These are phyloP conservation scores for Enteromius argenteus DNA, from an alignment of 2,797 vertebrate genomes.

Conservation along the genomic window DNA sequence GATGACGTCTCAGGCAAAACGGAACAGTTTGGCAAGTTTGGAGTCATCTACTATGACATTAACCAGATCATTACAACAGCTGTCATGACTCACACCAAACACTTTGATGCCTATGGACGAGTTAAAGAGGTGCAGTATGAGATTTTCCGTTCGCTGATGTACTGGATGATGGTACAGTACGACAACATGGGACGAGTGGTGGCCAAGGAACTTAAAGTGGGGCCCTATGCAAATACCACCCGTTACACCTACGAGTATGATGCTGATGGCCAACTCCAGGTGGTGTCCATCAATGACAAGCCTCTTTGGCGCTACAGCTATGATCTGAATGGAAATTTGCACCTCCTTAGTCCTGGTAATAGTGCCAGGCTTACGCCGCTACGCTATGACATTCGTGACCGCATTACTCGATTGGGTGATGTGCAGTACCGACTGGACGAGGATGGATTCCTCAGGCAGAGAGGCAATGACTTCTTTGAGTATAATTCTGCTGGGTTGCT, in stretches of 20 bases:
- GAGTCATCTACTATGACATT: conserved; percentile 98
- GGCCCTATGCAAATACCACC: conserved; percentile 97
- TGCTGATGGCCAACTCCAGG: conserved; percentile 92
- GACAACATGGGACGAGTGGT: conserved; percentile 98
- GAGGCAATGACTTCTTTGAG: conserved; percentile 93
- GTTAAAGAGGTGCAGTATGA: conserved; percentile 99
- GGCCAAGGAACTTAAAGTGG: conserved; percentile 96
- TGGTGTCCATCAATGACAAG: conserved; percentile 96
- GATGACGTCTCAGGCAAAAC: conserved; percentile 97
- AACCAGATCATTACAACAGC: conserved; percentile 99
- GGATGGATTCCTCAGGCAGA: conserved; percentile 93
- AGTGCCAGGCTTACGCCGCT: conserved; percentile 93
- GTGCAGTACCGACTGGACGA: conserved; percentile 94
- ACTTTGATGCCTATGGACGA: conserved; percentile 96
- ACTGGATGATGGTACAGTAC: conserved; percentile 99
- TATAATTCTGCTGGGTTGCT: conserved; percentile 94
- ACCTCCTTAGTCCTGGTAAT: conserved; percentile 94
- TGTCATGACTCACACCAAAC: conserved; percentile 99
- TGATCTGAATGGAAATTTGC: conserved; percentile 96
- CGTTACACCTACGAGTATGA: conserved; percentile 97
- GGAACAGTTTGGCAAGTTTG: conserved; percentile 98
- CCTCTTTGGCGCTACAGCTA: conserved; percentile 97
- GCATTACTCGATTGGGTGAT: conserved; percentile 93
- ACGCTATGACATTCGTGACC: conserved; percentile 92
- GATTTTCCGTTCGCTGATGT: conserved; percentile 98